A percentile compares a stretch with the other conserved stretches of the same genome.
phyloP scores from a whole-genome alignment of 2,888 invertebrate species.

The Drosophila cyrtoloma region DNA sequence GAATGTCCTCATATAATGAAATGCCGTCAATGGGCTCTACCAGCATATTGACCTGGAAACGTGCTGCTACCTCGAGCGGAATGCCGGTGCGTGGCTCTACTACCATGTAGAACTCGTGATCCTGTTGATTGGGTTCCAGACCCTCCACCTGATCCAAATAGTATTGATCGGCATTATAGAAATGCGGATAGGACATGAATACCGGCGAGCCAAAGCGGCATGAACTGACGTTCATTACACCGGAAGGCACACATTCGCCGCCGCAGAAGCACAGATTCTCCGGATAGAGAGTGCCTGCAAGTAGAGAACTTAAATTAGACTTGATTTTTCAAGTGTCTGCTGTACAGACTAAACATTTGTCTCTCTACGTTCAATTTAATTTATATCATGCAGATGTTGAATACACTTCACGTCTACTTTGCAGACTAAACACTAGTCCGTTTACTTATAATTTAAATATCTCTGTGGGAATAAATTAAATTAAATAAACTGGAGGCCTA shows the following conservation, averaged over 20 bases:
- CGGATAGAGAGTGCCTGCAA: conserved; percentile 87
- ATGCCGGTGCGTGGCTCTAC: conserved; percentile 92
- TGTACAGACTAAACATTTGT: not conserved
- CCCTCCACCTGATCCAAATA: conserved; percentile 89
- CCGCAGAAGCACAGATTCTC: conserved; percentile 91
- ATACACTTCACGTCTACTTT: not conserved
- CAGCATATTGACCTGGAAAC: conserved; percentile 92
- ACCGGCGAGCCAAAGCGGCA: conserved; percentile 93
- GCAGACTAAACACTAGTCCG: not conserved
- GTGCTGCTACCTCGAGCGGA: conserved; percentile 90
- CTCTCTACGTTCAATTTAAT: not conserved
- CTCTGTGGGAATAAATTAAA: not conserved
- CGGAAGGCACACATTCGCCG: conserved; percentile 90
- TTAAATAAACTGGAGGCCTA: not conserved
- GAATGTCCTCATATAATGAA: conserved; percentile 89
- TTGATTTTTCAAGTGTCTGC: not conserved
- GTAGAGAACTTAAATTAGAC: conserved; percentile 41
- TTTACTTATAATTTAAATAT: not conserved
- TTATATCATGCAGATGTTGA: not conserved
- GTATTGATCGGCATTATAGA: conserved; percentile 90
- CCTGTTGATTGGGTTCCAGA: conserved; percentile 87
- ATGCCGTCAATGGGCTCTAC: conserved; percentile 88
- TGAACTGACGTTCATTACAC: conserved; percentile 91
- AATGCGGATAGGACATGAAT: conserved; percentile 94
- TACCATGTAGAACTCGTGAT: conserved; percentile 91